Conservation (phyloP, 2,113 vertebrate species). For the Clarias batrachus region DNA sequence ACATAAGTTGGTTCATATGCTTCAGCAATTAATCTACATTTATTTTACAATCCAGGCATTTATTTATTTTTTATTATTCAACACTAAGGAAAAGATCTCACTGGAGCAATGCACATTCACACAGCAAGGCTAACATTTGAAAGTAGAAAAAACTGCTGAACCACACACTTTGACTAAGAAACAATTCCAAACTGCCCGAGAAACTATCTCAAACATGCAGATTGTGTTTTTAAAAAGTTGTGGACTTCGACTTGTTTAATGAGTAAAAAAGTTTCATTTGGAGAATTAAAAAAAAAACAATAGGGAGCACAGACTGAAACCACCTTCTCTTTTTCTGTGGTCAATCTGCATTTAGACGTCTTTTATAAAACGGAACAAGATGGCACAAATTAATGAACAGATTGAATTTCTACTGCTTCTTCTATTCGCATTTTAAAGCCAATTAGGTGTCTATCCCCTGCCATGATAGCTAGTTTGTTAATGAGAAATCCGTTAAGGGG, state of each 20-base stretch:
- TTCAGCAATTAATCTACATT: neutral
- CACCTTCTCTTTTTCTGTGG: neutral
- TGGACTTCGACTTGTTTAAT: neutral
- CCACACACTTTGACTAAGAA: neutral
- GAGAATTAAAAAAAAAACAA: neutral
- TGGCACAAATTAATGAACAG: slow-evolving; percentile 10
- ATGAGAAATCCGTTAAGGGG: slow-evolving; percentile 22
- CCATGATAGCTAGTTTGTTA: neutral
- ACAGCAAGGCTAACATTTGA: neutral
- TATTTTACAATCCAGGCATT: neutral
- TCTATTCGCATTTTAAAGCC: neutral
- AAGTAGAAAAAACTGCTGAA: neutral
- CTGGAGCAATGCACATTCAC: neutral
- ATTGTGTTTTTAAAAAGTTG: neutral
- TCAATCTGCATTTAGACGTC: slow-evolving; percentile 10
- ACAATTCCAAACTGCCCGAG: neutral
- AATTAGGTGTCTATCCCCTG: slow-evolving; percentile 13
- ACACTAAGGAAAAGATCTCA: neutral
- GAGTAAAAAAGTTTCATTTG: neutral
- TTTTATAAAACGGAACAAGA: neutral
- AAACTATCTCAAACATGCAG: neutral
- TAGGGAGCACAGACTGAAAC: neutral
- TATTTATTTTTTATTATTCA: neutral
- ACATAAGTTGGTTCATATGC: neutral
- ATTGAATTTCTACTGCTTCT: slow-evolving; percentile 18